Conservation (phyloP, 2,888 invertebrate species). For the Eupithecia subumbrata region DNA sequence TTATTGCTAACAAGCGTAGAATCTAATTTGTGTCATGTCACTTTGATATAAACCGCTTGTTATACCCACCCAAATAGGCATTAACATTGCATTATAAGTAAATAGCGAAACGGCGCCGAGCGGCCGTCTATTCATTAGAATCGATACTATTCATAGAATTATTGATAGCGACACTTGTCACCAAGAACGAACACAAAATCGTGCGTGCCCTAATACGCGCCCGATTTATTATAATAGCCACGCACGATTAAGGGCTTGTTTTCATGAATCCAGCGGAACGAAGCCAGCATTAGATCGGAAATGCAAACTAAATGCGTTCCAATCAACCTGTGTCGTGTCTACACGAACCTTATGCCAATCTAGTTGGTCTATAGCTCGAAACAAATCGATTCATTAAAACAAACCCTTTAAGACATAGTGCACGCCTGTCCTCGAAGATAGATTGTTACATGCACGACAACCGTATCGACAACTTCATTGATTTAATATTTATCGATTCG, state of each 20-base stretch:
- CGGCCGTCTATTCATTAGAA: conserved; percentile 58
- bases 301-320: conserved; percentile 6
- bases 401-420: conserved; percentile 35
- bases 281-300: conserved; percentile 15
- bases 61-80: conserved; percentile 41
- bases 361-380: conserved; percentile 3
- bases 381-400: conserved; percentile 14
- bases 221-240: conserved; percentile 47
- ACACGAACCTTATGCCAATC: conserved; percentile 10
- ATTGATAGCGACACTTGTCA: conserved; percentile 54
- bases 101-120: conserved; percentile 40
- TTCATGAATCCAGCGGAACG: conserved; percentile 10
- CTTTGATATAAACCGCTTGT: conserved; percentile 43
- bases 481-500: conserved; percentile 44
- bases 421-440: conserved; percentile 39
- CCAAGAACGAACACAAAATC: conserved; percentile 57
- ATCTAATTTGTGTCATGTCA: conserved; percentile 46
- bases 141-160: conserved; percentile 52
- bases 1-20: conserved; percentile 44
- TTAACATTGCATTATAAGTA: conserved; percentile 39
- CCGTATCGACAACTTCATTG: conserved; percentile 45
- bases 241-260: conserved; percentile 38
- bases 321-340: conserved; percentile 7
- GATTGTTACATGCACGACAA: conserved; percentile 38
- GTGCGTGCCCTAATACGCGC: conserved; percentile 45